These are phyloP conservation scores for Buathra laborator DNA, from an alignment of 2,888 invertebrate genomes.

Conservation along the genomic window DNA sequence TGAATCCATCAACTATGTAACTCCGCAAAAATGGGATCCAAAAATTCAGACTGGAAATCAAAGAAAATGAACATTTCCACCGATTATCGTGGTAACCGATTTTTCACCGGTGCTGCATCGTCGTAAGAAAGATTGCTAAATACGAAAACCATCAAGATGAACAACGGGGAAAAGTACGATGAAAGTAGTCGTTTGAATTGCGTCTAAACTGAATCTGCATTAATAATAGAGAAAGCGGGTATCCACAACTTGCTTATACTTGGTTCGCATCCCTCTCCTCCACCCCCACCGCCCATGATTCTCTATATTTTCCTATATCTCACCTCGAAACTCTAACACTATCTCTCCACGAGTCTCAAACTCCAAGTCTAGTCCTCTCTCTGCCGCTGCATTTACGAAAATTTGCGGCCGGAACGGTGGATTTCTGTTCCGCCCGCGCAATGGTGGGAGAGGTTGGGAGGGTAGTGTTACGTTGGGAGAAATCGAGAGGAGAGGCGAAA, in stretches of 20 bases:
- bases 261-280: conserved; percentile 1
- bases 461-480: conserved; percentile 33
- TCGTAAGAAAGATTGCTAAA: neutral
- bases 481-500: conserved; percentile 5
- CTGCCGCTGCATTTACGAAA: conserved; percentile 47
- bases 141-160: neutral
- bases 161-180: neutral
- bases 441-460: neutral
- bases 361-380: conserved; percentile 24
- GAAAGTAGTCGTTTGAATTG: neutral
- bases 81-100: neutral
- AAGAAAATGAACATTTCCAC: too few species aligned
- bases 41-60: neutral
- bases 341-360: conserved; percentile 12
- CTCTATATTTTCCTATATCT: neutral
- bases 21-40: neutral
- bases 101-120: neutral
- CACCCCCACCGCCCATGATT: neutral
- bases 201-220: conserved; percentile 24
- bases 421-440: conserved; percentile 22
- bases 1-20: neutral
- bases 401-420: conserved; percentile 58
- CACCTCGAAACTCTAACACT: neutral
- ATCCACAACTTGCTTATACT: neutral
- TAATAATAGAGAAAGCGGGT: conserved; percentile 6